These are phyloP conservation scores for Myzus persicae DNA, from an alignment of 1,140 invertebrate species.

Conservation along the genomic window DNA sequence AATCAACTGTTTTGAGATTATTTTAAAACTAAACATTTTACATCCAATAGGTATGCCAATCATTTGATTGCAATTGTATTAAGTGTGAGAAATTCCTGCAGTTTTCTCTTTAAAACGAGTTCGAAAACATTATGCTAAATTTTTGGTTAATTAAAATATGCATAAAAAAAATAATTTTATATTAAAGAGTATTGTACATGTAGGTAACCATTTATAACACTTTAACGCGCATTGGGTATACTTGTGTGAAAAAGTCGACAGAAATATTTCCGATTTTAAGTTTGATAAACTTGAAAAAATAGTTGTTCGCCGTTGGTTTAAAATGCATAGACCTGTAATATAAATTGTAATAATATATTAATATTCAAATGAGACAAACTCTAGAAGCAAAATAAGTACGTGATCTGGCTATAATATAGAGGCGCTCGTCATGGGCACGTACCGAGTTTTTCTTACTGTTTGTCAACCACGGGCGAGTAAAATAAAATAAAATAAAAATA, in stretches of 20 bases:
- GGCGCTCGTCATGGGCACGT: no score
- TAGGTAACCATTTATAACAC: not conserved
- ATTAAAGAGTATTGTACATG: not conserved
- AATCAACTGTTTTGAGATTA: not conserved
- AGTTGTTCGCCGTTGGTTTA: not conserved
- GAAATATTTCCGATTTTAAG: not conserved
- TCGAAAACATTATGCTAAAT: not conserved
- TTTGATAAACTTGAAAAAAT: not conserved
- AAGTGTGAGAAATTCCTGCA: not conserved
- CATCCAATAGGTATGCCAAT: not conserved
- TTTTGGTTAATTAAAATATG: not conserved
- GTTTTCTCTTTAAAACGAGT: not conserved
- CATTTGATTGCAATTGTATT: not conserved
- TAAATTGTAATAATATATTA: constrained; percentile 19
- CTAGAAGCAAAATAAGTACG: not conserved
- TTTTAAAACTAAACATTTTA: not conserved
- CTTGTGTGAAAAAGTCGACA: not conserved
- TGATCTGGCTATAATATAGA: not conserved
- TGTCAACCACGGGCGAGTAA: not conserved
- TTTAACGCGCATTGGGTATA: not conserved
- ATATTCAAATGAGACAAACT: not conserved
- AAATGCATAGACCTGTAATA: not conserved
- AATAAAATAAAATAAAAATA: not conserved
- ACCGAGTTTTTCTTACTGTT: constrained; percentile 1
- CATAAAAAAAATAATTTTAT: not conserved